These are phyloP conservation scores for Sebastes alutus DNA, from an alignment of 2,797 vertebrate genomes.

Conservation along the genomic window DNA sequence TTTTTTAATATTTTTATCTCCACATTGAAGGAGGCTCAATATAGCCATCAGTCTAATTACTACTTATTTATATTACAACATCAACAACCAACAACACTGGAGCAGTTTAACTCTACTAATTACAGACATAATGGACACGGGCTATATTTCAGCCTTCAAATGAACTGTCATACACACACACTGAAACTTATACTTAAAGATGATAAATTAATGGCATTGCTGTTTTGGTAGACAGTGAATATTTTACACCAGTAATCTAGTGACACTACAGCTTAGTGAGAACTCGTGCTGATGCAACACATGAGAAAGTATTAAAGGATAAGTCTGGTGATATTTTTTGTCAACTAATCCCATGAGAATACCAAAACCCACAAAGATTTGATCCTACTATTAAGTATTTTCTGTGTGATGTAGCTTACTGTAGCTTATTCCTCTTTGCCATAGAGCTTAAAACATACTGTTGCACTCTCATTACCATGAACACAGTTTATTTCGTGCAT, in stretches of 20 bases:
- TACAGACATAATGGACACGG: slow-evolving; percentile 18
- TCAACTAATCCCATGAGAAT: slow-evolving; percentile 11
- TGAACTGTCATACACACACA: slow-evolving; percentile 5
- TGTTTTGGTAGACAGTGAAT: slow-evolving; percentile 9
- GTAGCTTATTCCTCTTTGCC: not conserved
- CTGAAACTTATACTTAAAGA: slow-evolving; percentile 29
- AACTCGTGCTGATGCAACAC: not conserved
- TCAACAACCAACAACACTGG: not conserved
- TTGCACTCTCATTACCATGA: not conserved
- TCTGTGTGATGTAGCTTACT: not conserved
- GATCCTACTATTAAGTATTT: not conserved
- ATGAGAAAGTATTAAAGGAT: slow-evolving; percentile 2
- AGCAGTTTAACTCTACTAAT: slow-evolving; percentile 12
- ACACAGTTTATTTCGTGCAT: not conserved
- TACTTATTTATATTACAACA: not conserved
- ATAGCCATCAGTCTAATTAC: slow-evolving; percentile 7
- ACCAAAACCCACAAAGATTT: not conserved
- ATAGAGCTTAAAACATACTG: not conserved
- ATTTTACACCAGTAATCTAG: not conserved
- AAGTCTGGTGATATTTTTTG: not conserved
- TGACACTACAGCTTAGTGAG: not conserved
- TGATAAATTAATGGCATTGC: slow-evolving; percentile 15
- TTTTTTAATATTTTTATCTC: not conserved
- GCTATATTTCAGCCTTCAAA: slow-evolving; percentile 33
- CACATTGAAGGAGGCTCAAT: not conserved